These are phyloP conservation scores for Halisarca cf. caerulea DNA, from an alignment of 37 sponge, comb jelly and placozoan species.

Conservation along the genomic window DNA sequence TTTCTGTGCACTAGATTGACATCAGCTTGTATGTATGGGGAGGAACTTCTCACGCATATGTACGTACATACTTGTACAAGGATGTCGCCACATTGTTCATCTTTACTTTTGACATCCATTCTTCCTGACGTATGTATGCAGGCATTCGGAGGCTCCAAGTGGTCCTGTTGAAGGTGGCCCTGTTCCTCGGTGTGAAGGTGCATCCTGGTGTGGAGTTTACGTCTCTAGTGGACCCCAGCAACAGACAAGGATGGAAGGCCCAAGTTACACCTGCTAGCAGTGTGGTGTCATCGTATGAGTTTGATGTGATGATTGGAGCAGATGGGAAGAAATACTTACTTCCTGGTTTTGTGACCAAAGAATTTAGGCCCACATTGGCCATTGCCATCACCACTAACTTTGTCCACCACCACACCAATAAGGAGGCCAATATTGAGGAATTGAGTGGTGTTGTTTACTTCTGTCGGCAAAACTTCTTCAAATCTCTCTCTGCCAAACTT, in stretches of 20 bases:
- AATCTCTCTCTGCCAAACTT: slow-evolving; percentile 53
- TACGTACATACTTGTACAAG: neutral
- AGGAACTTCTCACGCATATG: no score
- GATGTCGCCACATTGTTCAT: neutral
- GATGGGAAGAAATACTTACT: slow-evolving; percentile 86
- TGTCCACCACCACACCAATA: slow-evolving; percentile 69
- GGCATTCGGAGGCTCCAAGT: slow-evolving; percentile 85
- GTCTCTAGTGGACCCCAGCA: slow-evolving; percentile 64
- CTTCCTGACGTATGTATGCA: slow-evolving; percentile 29
- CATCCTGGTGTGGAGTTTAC: slow-evolving; percentile 75
- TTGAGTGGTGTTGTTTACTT: slow-evolving; percentile 87
- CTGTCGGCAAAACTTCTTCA: slow-evolving; percentile 86
- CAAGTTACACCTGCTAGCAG: slow-evolving; percentile 39
- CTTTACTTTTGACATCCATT: no score
- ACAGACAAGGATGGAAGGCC: slow-evolving; percentile 61
- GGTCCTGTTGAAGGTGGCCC: slow-evolving; percentile 84
- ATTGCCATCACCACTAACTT: slow-evolving; percentile 95
- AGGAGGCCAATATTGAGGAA: slow-evolving; percentile 80
- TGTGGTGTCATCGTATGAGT: slow-evolving; percentile 21
- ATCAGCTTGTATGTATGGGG: no score
- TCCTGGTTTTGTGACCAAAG: slow-evolving; percentile 73
- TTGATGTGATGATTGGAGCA: slow-evolving; percentile 83
- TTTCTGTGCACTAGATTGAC: no score
- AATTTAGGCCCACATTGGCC: slow-evolving; percentile 88
- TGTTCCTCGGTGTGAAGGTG: slow-evolving; percentile 81